Evolutionary conservation across 2,113 vertebrate species (phyloP), one percentile per base, ranked within the genome.

Genomic region (Pandion haliaetus): DNA sequence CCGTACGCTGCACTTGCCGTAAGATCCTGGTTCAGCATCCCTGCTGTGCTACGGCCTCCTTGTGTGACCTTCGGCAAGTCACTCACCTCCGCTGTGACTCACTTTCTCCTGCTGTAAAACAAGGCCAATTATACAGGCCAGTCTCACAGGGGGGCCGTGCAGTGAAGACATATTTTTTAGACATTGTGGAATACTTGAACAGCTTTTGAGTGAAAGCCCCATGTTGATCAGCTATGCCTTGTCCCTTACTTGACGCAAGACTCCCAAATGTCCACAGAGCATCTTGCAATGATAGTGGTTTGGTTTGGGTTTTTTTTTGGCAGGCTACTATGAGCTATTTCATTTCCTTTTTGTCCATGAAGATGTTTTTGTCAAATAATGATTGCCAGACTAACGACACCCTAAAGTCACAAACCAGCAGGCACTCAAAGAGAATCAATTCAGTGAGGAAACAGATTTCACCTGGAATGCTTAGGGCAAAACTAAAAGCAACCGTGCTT

Each of bases 391-490:
- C 47, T 93, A 90, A 96, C 59, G 74, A 91, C 67, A 82, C 71
- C 70, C 71, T 94, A 17, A 93, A 93, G 90, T 93, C 77, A 92
- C 50, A 93, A 95, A 90, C 20, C 70, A 90, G 38, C 67, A 76
- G 28, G 81, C 67, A 81, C 54, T 80, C 66, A 77, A 78, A 84
- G 50, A 16, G 24, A 92, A 96, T 91, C 87, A 82, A 62, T 93
- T 94, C 84, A 83, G 81, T 2, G 6, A 91, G 71, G 74, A 93
- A 94, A 78, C 74, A 82, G 74, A 83, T 91, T 96, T 94, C 38
- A 94, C 78, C 84, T 78, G 78, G 78, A 85, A 84, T 44, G 78
- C 91, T 96, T 67, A 62, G 59, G 84, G 89, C 67, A 95, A 95
- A 95, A 93, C 58, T 82, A 88, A 89, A 82, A 77, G 74, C 25